These are phyloP conservation scores for Caenorhabditis remanei DNA, from an alignment of 1,140 invertebrate species.

Conservation along the genomic window DNA sequence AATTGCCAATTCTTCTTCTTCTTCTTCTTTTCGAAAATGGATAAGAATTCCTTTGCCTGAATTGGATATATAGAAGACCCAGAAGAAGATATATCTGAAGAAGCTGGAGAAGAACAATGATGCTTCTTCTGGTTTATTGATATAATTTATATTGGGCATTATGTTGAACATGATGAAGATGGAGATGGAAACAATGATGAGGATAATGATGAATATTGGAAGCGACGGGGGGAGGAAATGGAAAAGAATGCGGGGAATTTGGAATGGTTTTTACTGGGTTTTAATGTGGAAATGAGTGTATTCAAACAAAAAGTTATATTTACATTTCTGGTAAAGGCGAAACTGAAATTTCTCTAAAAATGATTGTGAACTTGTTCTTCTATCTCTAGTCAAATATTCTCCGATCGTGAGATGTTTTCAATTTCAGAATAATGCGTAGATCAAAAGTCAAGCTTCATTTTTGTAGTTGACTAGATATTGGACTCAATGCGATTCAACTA, in stretches of 20 bases:
- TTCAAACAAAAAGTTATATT: no score
- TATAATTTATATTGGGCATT: neutral
- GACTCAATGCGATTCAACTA: no score
- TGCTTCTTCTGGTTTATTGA: conserved; percentile 35
- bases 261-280: neutral
- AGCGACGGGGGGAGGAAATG: neutral
- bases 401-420: no score
- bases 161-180: neutral
- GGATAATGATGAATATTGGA: conserved; percentile 16
- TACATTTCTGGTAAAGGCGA: neutral
- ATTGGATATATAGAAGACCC: conserved; percentile 29
- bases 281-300: no score
- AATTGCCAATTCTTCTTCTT: conserved; percentile 47
- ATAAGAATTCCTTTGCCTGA: conserved; percentile 18
- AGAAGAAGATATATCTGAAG: neutral
- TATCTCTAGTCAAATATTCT: no score
- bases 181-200: neutral
- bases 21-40: conserved; percentile 1
- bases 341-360: neutral
- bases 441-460: no score
- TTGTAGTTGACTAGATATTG: no score
- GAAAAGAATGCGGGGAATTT: neutral
- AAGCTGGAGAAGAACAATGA: neutral
- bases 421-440: no score
- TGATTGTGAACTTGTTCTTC: no score